Evolutionary conservation across 1,140 invertebrate species (phyloP).

Genomic region (Diorhabda elongata): DNA sequence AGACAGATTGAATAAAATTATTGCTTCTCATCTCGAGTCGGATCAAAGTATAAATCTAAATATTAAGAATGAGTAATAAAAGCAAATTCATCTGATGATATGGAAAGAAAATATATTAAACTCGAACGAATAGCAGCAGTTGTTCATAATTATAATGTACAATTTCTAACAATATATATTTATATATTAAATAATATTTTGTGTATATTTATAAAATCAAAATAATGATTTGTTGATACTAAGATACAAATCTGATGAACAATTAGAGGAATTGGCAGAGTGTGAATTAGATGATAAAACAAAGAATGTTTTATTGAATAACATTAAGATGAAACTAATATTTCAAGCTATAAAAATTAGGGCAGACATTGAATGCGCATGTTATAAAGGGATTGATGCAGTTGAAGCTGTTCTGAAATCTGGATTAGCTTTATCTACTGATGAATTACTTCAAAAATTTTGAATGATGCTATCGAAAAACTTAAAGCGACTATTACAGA

Average conservation of each 20-base stretch:
- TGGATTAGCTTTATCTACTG: constrained; percentile 88
- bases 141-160: too few relatives aligned
- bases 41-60: too few relatives aligned
- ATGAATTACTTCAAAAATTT: constrained; percentile 82
- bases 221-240: constrained; percentile 52
- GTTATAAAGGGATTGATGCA: constrained; percentile 98
- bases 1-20: too few relatives aligned
- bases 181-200: too few relatives aligned
- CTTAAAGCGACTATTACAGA: constrained; percentile 81
- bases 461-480: constrained; percentile 84
- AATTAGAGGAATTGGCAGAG: constrained; percentile 94
- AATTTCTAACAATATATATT: too few relatives aligned
- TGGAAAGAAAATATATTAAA: too few relatives aligned
- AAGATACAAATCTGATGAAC: constrained; percentile 83
- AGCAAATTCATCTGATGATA: too few relatives aligned
- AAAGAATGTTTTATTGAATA: constrained; percentile 87
- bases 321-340: constrained; percentile 94
- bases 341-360: constrained; percentile 98
- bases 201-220: too few relatives aligned
- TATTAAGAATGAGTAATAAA: too few relatives aligned
- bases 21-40: too few relatives aligned
- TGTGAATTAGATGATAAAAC: constrained; percentile 91
- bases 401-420: constrained; percentile 90
- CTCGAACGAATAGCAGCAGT: too few relatives aligned
- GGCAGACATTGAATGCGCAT: constrained; percentile 96